Base-by-base conservation (phyloP, 2,888 invertebrate species). In the Oxyteleia sp. region DNA sequence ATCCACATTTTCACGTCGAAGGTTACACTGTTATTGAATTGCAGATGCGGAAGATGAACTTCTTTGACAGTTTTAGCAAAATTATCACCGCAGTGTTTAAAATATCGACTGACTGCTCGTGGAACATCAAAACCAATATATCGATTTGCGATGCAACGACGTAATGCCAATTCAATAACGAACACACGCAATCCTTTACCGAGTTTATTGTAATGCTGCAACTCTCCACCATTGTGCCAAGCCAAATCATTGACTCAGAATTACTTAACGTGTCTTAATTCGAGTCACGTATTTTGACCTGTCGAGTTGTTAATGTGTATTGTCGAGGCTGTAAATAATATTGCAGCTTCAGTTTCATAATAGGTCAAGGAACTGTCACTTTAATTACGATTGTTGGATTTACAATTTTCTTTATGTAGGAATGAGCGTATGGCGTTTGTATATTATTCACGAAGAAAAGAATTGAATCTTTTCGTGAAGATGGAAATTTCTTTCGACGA, bases 191-290 rank as follows among this genome's bases (percentile, higher is more conserved):
- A n/a, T n/a, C n/a, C n/a, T n/a, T n/a, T n/a, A n/a, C 16, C 79
- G 29, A 57, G 71, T 79, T 79, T 63, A 71, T 79, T 59, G 81
- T 75, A 85, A 86, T 86, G 86, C 79, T 59, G 71, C 55, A 64
- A 38, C 74, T 85, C 87, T 75, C 81, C 88, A 86, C 87, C 86
- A 82, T 61, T 88, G 89, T 82, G 71, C 66, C 79, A 86, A 81
- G 85, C 87, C 84, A 85, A 89, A 88, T 86, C 86, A 87, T 87
- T 87, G 86, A 69, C 86, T 87, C 85, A 74, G 82, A 87, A 86
- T 91, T 91, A 84, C 89, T 71, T 84, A 91, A 91, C 35, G 49
- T 23, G 29, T 38, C n/a, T 55, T 15, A 13, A 82, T 75, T 64
- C 76, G 16, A 57, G 66, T 72, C 72, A 82, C 82, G 82, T 64